phyloP scores from a whole-genome alignment of 2,797 vertebrate species.

The Paguma larvata region DNA sequence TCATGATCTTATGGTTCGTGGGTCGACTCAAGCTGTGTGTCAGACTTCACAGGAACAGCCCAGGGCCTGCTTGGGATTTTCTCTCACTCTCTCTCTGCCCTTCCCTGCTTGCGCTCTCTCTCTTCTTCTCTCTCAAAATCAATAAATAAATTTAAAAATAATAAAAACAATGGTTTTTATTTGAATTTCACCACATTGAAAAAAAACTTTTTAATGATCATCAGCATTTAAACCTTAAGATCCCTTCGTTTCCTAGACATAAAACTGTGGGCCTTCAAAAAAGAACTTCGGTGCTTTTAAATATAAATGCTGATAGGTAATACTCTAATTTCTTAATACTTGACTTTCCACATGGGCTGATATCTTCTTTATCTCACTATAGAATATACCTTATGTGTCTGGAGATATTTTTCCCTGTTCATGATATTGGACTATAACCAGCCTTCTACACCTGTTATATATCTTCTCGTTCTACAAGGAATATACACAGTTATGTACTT shows the following conservation, averaged over 20 bases:
- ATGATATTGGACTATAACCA: background rate
- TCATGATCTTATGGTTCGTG: too few species aligned
- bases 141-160: too few species aligned
- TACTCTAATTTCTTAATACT: slow-evolving; percentile 8
- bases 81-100: too few species aligned
- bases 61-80: too few species aligned
- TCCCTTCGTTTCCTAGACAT: background rate
- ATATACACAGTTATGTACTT: background rate
- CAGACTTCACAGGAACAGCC: too few species aligned
- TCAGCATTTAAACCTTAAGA: background rate
- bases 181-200: background rate
- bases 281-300: background rate
- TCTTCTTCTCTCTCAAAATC: too few species aligned
- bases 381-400: background rate
- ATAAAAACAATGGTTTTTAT: background rate
- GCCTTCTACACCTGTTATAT: background rate
- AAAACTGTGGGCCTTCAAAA: background rate
- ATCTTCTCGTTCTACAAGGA: background rate
- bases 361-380: background rate
- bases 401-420: background rate
- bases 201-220: background rate
- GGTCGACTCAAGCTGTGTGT: too few species aligned
- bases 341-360: background rate
- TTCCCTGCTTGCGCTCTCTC: too few species aligned
- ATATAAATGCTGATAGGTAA: background rate